Conservation (phyloP, 2,113 vertebrate genomes). For the Mola mola region DNA sequence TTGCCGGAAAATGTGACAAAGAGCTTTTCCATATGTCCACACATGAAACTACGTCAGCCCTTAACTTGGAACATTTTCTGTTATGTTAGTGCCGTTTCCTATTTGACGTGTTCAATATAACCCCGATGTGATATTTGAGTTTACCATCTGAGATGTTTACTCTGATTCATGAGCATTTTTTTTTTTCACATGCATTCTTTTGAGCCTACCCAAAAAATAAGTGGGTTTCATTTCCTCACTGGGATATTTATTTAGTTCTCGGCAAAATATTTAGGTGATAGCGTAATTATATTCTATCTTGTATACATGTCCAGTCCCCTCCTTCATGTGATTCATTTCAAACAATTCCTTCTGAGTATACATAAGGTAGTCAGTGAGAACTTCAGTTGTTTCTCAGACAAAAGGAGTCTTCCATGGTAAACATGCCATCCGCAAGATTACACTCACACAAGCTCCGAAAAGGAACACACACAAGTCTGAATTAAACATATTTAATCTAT, state of each 20-base stretch:
- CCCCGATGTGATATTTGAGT: slow-evolving; percentile 44
- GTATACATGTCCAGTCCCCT: slow-evolving; percentile 70
- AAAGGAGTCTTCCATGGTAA: slow-evolving; percentile 63
- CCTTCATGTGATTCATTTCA: slow-evolving; percentile 77
- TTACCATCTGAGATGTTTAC: slow-evolving; percentile 41
- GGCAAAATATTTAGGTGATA: slow-evolving; percentile 78
- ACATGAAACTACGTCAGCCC: slow-evolving; percentile 18
- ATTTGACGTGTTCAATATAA: slow-evolving; percentile 14
- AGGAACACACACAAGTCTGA: slow-evolving; percentile 55
- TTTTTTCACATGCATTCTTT: slow-evolving; percentile 51
- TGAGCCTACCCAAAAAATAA: slow-evolving; percentile 50
- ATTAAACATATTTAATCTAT: slow-evolving; percentile 52
- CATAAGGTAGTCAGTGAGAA: slow-evolving; percentile 74
- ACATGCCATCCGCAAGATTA: slow-evolving; percentile 59
- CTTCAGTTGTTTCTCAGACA: slow-evolving; percentile 60
- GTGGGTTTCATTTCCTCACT: slow-evolving; percentile 69
- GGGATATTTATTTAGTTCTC: slow-evolving; percentile 76
- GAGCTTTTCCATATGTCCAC: slow-evolving; percentile 42
- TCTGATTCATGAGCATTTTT: slow-evolving; percentile 42
- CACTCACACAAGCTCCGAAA: slow-evolving; percentile 60
- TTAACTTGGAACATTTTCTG: slow-evolving; percentile 1
- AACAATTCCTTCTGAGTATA: slow-evolving; percentile 72
- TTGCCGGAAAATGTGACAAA: slow-evolving; percentile 45
- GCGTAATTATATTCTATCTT: slow-evolving; percentile 80
- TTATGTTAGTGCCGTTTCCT: slow-evolving; percentile 11